Base-by-base conservation (phyloP, 2,888 invertebrate species). In the Polydrusus pterygomalis region DNA sequence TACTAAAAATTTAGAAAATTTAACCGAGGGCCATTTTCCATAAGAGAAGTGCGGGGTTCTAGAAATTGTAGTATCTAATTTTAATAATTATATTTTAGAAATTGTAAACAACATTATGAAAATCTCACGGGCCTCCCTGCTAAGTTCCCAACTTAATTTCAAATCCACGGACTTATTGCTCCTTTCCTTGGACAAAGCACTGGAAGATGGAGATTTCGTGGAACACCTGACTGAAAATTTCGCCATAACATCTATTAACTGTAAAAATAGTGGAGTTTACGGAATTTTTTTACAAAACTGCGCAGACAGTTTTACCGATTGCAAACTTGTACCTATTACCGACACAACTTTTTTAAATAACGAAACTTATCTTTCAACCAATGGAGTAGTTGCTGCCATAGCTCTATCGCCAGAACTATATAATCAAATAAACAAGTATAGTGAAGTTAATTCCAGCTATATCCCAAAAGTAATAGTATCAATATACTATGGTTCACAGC, bases 151-250 rank as follows among this genome's bases (percentile, higher is more conserved):
- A 69, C 34, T 49, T 1, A 60, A 65, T 1, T 80, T 78, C 17
- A 80, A 83, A 38, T 78, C 82, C 49, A 83, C 83, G 0, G 83
- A 84, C 73, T 75, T 74, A 65, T 80, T 84, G 34, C 69, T 84
- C 30, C 58, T 80, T 18, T 76, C 67, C 51, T 74, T 82, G 7
- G 81, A 82, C 20, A 54, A 78, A 34, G 70, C 80, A 51, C 58
- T 82, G 43, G 74, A 78, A 9, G 73, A 79, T 45, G 70, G 58
- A 40, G 30, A 47, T 13, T 56, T 40, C 10, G 45, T 30, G 20
- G 65, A 63, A 67, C 34, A 38, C 30, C 49, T 34, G 15, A 65
- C 34, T 15, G 20, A 73, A 0, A 78, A 74, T 54, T 67, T 80
- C 40, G 69, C 51, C 10, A 49, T 70, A 43, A 60, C 30, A 56